These are phyloP conservation scores for Telmatochromis brachygnathus DNA, from an alignment of 2,113 vertebrate species.

Conservation along the genomic window DNA sequence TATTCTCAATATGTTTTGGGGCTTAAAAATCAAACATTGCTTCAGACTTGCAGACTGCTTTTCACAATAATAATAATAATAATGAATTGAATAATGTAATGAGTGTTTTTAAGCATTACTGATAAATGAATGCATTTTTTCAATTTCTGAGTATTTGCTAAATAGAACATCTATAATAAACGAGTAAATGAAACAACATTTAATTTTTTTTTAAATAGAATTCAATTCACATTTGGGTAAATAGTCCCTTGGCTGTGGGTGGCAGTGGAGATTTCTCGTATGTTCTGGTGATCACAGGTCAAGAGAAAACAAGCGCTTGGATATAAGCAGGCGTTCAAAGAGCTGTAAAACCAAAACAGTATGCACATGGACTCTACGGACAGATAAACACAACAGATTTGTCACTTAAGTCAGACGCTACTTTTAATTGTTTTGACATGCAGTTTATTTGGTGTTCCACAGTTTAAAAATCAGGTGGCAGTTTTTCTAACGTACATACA, in stretches of 20 bases:
- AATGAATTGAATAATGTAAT: background rate
- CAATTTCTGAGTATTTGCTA: background rate
- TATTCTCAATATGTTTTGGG: background rate
- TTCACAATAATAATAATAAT: background rate
- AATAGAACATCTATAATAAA: background rate
- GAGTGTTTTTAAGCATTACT: background rate
- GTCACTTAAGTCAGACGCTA: background rate
- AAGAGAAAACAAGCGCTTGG: rapidly evolving
- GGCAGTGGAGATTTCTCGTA: background rate
- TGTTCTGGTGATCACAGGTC: background rate
- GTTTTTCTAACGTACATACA: background rate
- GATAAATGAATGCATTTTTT: rapidly evolving
- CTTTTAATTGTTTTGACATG: background rate
- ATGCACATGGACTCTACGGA: rapidly evolving
- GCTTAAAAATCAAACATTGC: rapidly evolving
- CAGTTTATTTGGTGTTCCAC: background rate
- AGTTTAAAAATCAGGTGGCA: background rate
- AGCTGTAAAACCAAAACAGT: background rate
- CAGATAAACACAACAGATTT: rapidly evolving
- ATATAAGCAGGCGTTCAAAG: rapidly evolving
- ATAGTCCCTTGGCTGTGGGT: rapidly evolving
- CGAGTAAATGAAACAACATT: background rate
- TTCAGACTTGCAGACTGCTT: background rate
- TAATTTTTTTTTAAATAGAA: rapidly evolving
- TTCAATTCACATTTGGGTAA: background rate